phyloP scores from a whole-genome alignment of 2,888 invertebrate genomes.

The Amphimallon solstitiale region DNA sequence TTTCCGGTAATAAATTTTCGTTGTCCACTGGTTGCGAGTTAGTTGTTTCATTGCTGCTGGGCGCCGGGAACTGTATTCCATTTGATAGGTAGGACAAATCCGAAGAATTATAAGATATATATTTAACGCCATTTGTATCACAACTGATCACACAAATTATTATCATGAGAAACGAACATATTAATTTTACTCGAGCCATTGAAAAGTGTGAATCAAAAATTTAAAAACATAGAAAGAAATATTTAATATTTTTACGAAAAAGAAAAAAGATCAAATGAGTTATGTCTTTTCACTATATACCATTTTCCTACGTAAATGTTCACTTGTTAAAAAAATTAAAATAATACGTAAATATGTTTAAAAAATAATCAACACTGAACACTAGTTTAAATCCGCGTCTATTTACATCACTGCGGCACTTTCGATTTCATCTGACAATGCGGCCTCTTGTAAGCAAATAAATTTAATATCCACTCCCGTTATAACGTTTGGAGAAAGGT shows the following conservation, averaged over 20 bases:
- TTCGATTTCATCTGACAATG: conserved; percentile 21
- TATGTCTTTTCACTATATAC: conserved; percentile 38
- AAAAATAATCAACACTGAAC: not conserved
- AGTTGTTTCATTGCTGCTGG: conserved; percentile 45
- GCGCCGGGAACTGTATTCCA: conserved; percentile 60
- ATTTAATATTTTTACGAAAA: not conserved
- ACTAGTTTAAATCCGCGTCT: conserved; percentile 8
- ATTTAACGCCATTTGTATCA: conserved; percentile 13
- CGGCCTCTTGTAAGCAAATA: conserved; percentile 17
- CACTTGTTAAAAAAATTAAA: not conserved
- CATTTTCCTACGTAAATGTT: not conserved
- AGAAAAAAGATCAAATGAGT: conserved; percentile 5
- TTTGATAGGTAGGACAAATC: conserved; percentile 61
- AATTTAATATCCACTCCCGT: conserved; percentile 10
- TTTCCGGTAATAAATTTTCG: conserved; percentile 60
- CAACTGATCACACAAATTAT: conserved; percentile 38
- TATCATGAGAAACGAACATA: conserved; percentile 40
- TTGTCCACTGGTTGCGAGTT: not conserved
- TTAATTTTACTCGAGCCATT: conserved; percentile 40
- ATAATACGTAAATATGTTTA: not conserved
- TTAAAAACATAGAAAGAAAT: conserved; percentile 12
- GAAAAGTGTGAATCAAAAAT: not conserved
- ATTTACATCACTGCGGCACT: conserved; percentile 18
- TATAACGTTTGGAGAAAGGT: conserved; percentile 13
- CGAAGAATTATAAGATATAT: conserved; percentile 57